Conservation (phyloP, 2,797 vertebrate species). For the Pelobates cultripes region DNA sequence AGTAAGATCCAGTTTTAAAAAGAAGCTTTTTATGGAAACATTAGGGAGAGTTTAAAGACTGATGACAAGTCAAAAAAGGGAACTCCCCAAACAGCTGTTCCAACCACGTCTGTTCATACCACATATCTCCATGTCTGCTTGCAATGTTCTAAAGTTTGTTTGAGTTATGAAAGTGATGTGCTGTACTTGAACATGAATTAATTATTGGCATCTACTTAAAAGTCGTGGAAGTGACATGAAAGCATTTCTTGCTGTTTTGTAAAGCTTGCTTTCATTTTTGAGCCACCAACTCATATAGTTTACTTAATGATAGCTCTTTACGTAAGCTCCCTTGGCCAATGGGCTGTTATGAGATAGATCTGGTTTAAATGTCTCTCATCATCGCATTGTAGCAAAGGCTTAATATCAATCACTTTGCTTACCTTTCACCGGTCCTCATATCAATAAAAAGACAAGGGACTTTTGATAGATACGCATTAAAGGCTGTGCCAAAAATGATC, state of each 20-base stretch:
- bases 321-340: background rate
- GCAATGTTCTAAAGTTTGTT: background rate
- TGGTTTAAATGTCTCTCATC: background rate
- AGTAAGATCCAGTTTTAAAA: background rate
- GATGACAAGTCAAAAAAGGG: background rate
- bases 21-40: conserved; percentile 11
- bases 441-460: background rate
- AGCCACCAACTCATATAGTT: background rate
- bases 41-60: background rate
- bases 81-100: background rate
- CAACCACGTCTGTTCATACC: background rate
- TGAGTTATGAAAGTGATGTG: background rate
- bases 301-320: background rate
- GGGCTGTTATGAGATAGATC: background rate
- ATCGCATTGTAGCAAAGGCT: background rate
- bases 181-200: background rate
- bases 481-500: conserved; percentile 37
- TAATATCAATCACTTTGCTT: background rate
- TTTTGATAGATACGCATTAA: conserved; percentile 43
- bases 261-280: background rate
- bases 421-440: background rate
- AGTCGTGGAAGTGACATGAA: background rate
- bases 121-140: background rate
- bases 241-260: background rate
- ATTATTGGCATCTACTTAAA: background rate